These are phyloP conservation scores for Vimba vimba DNA, from an alignment of 2,113 vertebrate genomes.

Conservation along the genomic window DNA sequence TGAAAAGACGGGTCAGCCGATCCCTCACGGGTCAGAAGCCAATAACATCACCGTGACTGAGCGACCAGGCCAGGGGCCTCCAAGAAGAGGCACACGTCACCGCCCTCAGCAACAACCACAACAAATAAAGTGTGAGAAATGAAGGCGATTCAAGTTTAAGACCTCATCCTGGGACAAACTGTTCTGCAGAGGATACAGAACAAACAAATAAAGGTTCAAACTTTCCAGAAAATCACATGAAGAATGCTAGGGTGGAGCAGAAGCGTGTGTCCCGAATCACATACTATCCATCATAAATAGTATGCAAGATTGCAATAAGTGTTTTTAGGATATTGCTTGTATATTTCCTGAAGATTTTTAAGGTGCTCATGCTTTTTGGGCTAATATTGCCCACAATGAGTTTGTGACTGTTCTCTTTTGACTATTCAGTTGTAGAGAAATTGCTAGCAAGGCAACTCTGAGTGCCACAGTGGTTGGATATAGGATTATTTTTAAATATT, in stretches of 20 bases:
- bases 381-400: neutral
- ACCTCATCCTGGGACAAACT: conserved; percentile 61
- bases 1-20: conserved; percentile 39
- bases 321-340: neutral
- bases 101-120: conserved; percentile 13
- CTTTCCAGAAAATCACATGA: conserved; percentile 66
- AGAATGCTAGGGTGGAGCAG: neutral
- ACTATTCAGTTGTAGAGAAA: too few species aligned
- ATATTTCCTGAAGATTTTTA: neutral
- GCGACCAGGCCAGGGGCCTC: neutral
- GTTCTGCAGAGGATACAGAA: conserved; percentile 34
- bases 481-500: too few species aligned
- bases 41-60: conserved; percentile 48
- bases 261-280: neutral
- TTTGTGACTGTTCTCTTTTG: too few species aligned
- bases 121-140: neutral
- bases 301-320: neutral
- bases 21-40: conserved; percentile 42
- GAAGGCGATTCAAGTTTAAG: conserved; percentile 41
- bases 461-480: too few species aligned
- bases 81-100: neutral
- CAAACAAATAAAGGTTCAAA: conserved; percentile 62
- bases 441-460: too few species aligned
- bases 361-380: neutral
- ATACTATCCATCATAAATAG: neutral